Evolutionary conservation across 1,140 invertebrate species (phyloP).

Genomic region (Thrips palmi): DNA sequence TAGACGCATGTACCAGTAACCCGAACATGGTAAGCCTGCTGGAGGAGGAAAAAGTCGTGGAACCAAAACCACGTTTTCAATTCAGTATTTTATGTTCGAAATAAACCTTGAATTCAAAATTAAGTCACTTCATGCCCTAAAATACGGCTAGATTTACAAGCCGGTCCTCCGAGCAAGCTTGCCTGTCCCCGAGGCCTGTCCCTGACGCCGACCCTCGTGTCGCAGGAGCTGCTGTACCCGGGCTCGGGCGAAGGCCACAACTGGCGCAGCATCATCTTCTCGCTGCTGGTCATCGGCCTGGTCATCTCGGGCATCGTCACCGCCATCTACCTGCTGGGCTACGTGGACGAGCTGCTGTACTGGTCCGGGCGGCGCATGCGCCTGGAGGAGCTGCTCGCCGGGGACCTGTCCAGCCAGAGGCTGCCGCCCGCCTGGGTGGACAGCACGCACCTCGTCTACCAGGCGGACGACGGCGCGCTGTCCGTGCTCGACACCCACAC

Average conservation of each 20-base stretch:
- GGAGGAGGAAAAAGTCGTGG: no score
- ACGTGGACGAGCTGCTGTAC: constrained; percentile 70
- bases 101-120: no score
- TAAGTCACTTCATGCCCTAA: no score
- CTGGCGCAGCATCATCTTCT: constrained; percentile 70
- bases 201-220: background rate
- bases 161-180: no score
- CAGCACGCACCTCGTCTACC: constrained; percentile 60
- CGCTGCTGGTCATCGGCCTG: constrained; percentile 62
- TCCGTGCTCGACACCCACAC: constrained; percentile 52
- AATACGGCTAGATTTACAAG: no score
- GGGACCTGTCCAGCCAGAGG: constrained; percentile 48
- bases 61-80: no score
- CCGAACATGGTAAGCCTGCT: no score
- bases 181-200: no score
- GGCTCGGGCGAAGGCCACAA: constrained; percentile 54
- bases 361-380: constrained; percentile 66
- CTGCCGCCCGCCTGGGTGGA: constrained; percentile 60
- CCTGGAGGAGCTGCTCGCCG: constrained; percentile 42
- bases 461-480: constrained; percentile 62
- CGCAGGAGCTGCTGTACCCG: constrained; percentile 45
- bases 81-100: no score
- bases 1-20: no score
- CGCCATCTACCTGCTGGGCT: constrained; percentile 69
- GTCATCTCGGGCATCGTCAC: constrained; percentile 69